These are phyloP conservation scores for Apamea anceps DNA, from an alignment of 2,888 invertebrate genomes.

Conservation along the genomic window DNA sequence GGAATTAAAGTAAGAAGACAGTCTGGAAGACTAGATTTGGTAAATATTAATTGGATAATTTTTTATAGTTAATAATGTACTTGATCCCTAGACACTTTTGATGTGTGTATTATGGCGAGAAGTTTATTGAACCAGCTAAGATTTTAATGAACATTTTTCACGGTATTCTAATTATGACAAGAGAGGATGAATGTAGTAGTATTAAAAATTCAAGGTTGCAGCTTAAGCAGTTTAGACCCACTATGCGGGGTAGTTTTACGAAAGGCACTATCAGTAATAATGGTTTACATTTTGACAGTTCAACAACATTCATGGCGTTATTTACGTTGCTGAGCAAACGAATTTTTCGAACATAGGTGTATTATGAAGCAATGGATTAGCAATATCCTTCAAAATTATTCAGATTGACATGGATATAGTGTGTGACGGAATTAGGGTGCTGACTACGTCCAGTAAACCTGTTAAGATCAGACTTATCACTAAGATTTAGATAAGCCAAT, in stretches of 20 bases:
- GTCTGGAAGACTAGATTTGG: too few species aligned
- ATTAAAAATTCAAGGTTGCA: neutral
- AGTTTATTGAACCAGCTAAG: neutral
- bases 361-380: neutral
- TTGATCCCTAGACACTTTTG: too few species aligned
- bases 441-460: conserved; percentile 4
- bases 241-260: neutral
- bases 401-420: neutral
- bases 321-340: too few species aligned
- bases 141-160: neutral
- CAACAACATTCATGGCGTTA: too few species aligned
- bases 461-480: conserved; percentile 27
- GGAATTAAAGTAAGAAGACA: too few species aligned
- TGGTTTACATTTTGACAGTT: too few species aligned
- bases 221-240: neutral
- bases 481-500: conserved; percentile 28
- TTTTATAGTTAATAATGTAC: too few species aligned
- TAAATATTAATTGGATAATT: too few species aligned
- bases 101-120: too few species aligned
- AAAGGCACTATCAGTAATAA: too few species aligned
- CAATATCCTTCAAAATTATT: neutral
- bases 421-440: neutral
- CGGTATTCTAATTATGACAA: neutral
- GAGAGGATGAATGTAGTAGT: too few species aligned
- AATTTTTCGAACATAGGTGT: too few species aligned